These are phyloP conservation scores for Natator depressus DNA, from an alignment of 2,113 vertebrate genomes.

Conservation along the genomic window DNA sequence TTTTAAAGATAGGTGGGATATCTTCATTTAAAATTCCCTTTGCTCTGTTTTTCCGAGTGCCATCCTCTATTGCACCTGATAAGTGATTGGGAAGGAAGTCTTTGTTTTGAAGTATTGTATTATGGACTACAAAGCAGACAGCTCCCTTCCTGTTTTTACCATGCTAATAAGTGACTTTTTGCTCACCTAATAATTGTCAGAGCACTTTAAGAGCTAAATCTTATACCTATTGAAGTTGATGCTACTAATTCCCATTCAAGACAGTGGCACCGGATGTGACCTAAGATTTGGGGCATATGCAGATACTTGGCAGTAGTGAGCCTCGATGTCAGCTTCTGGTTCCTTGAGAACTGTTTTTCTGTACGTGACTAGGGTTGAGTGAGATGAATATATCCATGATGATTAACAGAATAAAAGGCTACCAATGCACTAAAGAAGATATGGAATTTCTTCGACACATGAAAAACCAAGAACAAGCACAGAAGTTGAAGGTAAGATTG, in stretches of 20 bases:
- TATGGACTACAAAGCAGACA: background rate
- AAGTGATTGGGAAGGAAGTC: background rate
- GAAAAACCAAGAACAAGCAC: background rate
- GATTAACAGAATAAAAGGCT: conserved; percentile 24
- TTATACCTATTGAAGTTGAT: background rate
- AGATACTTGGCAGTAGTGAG: background rate
- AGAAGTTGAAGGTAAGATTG: conserved; percentile 15
- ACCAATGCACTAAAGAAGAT: background rate
- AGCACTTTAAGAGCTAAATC: background rate
- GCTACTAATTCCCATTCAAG: background rate
- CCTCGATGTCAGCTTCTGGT: background rate
- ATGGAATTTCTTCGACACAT: conserved; percentile 27
- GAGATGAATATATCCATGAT: background rate
- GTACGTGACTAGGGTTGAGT: background rate
- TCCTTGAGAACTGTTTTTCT: background rate
- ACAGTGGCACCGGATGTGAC: background rate
- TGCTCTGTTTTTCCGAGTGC: background rate
- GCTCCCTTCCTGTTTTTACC: background rate
- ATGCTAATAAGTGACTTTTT: background rate
- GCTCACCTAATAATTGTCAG: background rate
- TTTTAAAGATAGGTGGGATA: background rate
- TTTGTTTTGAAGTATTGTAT: background rate
- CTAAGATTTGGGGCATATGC: background rate
- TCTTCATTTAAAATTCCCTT: background rate
- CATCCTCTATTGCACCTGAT: background rate